Base-by-base conservation (phyloP, 2,888 invertebrate genomes). In the Miltochrista miniata region DNA sequence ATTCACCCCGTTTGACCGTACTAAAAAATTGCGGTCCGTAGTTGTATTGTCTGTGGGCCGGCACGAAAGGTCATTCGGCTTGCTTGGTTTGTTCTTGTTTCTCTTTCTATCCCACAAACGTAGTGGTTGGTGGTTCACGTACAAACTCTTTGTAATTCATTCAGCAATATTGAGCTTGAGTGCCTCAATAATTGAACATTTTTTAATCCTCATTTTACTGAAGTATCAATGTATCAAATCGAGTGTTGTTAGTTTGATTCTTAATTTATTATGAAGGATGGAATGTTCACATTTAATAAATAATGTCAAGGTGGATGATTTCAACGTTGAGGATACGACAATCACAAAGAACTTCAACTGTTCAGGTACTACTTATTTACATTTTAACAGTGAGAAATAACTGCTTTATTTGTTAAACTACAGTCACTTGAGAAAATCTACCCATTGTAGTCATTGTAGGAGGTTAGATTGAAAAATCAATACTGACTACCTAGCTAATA, bases 221-320 rank as follows among this genome's bases (percentile, higher is more conserved):
- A 58, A 60, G 71, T 74, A 76, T 78, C 60, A 68, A 82, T 81
- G 80, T 81, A 79, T 78, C 78, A 77, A 72, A 70, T 59, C 43
- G 59, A 68, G 69, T 63, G 60, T 61, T 65, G 67, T 59, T 70
- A 72, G 71, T 75, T 74, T 59, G 57, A 68, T 72, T 74, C 51
- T 61, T 68, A 62, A 48, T 50, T 15, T 76, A 76, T 56, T 68
- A 90, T 90, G 89, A 92, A 92, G 80, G 81, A 95, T 94, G 94
- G 94, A 94, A 92, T 94, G 94, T 87, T 92, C 93, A 78, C 94
- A 94, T 92, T 92, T 94, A 76, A 91, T 90, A 85, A 93, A 93
- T 87, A 93, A 93, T 90, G 93, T 94, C 81, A 93, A 93, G 83
- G 86, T 92, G 81, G 87, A 90, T 74, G 86, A 89, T 80, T 83